Conservation (phyloP, 2,888 invertebrate species). For the Drosophila melanosoma region DNA sequence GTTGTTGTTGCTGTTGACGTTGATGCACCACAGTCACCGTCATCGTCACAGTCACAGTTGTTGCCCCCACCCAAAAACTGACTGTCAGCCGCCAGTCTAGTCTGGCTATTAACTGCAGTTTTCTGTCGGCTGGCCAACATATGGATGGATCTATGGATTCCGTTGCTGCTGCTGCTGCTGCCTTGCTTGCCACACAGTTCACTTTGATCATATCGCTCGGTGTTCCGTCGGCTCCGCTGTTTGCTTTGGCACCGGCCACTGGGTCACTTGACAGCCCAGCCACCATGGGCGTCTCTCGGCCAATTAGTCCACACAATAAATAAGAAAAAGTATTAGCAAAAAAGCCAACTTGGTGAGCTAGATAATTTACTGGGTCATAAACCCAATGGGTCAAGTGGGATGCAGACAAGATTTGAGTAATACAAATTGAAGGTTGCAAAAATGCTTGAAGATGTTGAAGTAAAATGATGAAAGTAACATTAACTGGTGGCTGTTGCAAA, state of each 20-base stretch:
- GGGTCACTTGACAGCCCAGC: constrained; percentile 63
- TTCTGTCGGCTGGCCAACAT: constrained; percentile 61
- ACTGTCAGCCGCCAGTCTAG: constrained; percentile 1
- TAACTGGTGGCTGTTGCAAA: background rate
- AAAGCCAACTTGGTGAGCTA: background rate
- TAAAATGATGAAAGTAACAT: no score
- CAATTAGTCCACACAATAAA: constrained; percentile 39
- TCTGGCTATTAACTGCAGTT: constrained; percentile 57
- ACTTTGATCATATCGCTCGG: constrained; percentile 70
- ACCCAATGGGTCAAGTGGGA: constrained; percentile 21
- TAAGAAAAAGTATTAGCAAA: background rate
- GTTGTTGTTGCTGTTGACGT: constrained; percentile 70
- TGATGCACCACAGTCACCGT: constrained; percentile 66
- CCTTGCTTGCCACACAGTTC: constrained; percentile 48
- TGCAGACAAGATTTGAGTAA: background rate
- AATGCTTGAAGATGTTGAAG: background rate
- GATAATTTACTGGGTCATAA: constrained; percentile 20
- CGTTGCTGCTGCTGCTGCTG: background rate
- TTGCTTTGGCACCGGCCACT: constrained; percentile 67
- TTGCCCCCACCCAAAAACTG: constrained; percentile 14
- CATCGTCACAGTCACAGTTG: background rate
- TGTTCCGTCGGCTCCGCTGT: background rate
- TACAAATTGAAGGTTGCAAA: background rate
- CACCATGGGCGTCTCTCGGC: constrained; percentile 58
- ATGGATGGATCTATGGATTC: constrained; percentile 40